Evolutionary conservation across 2,113 vertebrate genomes (phyloP).

Genomic region (Mesocricetus auratus): DNA sequence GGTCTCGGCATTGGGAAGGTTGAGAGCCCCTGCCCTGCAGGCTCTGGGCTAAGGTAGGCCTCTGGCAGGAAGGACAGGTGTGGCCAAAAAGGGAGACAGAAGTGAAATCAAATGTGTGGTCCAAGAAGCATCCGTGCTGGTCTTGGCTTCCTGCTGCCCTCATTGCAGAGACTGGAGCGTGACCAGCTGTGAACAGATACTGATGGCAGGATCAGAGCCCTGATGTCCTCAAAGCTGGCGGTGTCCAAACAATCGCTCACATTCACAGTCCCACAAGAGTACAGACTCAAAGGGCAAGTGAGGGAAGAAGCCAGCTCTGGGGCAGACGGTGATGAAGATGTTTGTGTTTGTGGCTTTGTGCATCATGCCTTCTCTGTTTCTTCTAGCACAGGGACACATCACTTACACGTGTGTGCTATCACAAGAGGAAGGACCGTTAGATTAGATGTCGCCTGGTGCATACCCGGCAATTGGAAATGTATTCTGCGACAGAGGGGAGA

Average conservation of each 20-base stretch:
- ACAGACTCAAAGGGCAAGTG: background rate
- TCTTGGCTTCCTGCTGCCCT: background rate
- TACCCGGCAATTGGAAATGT: accelerated
- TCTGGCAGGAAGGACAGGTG: background rate
- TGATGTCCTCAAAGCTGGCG: background rate
- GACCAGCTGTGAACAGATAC: background rate
- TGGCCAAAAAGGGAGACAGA: too few relatives aligned
- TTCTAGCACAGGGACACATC: background rate
- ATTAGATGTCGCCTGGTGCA: background rate
- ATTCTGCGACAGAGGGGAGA: background rate
- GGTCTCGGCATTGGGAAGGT: background rate
- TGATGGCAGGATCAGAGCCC: background rate
- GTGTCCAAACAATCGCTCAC: background rate
- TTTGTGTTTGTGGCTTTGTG: background rate
- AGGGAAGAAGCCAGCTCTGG: background rate
- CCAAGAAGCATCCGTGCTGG: background rate
- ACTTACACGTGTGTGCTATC: background rate
- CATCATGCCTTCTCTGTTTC: background rate
- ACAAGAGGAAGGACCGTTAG: background rate
- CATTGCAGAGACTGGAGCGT: background rate
- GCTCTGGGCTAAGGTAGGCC: background rate
- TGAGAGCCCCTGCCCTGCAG: background rate
- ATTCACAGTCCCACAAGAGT: background rate
- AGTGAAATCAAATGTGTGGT: too few relatives aligned
- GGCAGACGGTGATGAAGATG: background rate